Percentiles rank a stretch among this genome's conserved stretches.
Evolutionary conservation across 2,113 vertebrate genomes (phyloP).

Genomic region (Protomyctophum bolini): DNA sequence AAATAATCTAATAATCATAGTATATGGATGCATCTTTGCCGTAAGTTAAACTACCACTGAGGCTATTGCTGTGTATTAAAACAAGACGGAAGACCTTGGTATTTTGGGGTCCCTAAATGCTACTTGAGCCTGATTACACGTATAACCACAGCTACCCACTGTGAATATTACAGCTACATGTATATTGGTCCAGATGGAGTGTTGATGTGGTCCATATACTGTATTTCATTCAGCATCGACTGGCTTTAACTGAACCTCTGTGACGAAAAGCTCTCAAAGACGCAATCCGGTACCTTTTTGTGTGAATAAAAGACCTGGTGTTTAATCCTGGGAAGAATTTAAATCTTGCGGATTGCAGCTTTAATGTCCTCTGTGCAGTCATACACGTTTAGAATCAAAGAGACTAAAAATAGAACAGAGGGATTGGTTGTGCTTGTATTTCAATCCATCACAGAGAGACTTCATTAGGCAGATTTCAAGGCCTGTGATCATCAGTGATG

Average conservation of each 20-base stretch:
- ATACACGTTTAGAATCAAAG: constrained; percentile 21
- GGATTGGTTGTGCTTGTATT: constrained; percentile 1
- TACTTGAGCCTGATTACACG: constrained; percentile 10
- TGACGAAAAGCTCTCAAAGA: constrained; percentile 13
- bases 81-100: constrained; percentile 16
- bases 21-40: background rate
- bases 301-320: too few relatives aligned
- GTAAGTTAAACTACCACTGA: constrained; percentile 9
- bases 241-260: background rate
- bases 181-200: background rate
- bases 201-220: background rate
- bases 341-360: too few relatives aligned
- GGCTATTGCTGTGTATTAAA: background rate
- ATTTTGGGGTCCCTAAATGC: constrained; percentile 31
- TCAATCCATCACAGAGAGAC: background rate
- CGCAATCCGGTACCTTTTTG: too few relatives aligned
- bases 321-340: too few relatives aligned
- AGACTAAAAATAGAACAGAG: background rate
- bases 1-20: too few relatives aligned
- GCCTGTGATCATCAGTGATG: too few relatives aligned
- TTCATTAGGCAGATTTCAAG: constrained; percentile 5
- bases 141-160: constrained; percentile 23
- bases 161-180: constrained; percentile 5
- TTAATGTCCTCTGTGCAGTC: background rate
- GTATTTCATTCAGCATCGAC: background rate